A percentile compares a stretch with the other conserved stretches of the same genome.
Evolutionary conservation across 2,113 vertebrate species (phyloP).

Genomic region (Stegastes partitus): DNA sequence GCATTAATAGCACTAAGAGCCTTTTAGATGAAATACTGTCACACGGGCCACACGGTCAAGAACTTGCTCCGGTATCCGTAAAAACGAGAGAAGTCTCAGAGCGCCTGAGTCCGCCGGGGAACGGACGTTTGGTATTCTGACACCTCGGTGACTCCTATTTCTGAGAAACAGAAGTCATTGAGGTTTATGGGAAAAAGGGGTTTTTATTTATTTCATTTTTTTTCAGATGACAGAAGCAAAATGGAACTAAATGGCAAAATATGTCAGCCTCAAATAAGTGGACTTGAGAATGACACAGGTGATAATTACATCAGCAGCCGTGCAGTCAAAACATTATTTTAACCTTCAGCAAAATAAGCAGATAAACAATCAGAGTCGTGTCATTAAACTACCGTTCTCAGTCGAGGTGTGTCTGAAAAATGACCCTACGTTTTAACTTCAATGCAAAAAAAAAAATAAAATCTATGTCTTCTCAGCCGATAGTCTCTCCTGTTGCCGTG

Average conservation of each 20-base stretch:
- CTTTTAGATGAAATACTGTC: background rate
- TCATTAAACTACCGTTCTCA: background rate
- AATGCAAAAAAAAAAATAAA: no score
- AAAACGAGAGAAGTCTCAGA: background rate
- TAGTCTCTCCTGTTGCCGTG: slow-evolving; percentile 12
- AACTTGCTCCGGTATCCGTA: background rate
- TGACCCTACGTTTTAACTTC: background rate
- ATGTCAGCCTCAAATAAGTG: no score
- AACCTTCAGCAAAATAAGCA: no score
- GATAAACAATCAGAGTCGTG: background rate
- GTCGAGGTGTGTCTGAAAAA: background rate
- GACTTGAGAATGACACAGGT: no score
- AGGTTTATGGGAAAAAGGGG: no score
- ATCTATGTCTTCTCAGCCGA: background rate
- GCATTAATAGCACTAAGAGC: background rate
- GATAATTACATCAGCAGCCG: no score
- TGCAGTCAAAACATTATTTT: no score
- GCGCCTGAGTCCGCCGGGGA: background rate
- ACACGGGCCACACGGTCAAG: background rate
- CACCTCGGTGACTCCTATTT: background rate
- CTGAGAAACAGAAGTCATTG: background rate
- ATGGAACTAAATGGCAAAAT: background rate
- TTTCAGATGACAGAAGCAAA: no score
- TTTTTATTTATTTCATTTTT: background rate
- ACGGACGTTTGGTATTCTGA: background rate